Percentiles rank a stretch among this genome's conserved stretches.
Conservation (phyloP, 1,140 invertebrate species). For the Ruditapes philippinarum region DNA sequence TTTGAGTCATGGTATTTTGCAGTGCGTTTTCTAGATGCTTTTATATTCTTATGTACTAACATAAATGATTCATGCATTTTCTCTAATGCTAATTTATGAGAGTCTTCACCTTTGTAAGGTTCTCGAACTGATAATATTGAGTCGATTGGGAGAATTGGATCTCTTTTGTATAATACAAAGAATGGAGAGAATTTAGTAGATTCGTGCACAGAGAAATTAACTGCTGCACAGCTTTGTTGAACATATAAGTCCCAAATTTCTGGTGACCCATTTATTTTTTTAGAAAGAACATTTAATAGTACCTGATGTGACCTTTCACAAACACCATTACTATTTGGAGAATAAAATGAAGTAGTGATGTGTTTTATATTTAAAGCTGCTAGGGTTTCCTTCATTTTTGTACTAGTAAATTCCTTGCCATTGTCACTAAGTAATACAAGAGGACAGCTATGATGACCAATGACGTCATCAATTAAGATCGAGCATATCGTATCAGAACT, state of each 20-base stretch:
- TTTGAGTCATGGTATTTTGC: conserved; percentile 39
- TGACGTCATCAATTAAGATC: conserved; percentile 46
- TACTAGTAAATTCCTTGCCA: conserved; percentile 45
- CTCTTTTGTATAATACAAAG: conserved; percentile 54
- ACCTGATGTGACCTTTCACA: conserved; percentile 62
- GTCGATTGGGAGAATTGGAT: conserved; percentile 57
- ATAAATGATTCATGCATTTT: conserved; percentile 60
- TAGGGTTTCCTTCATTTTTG: conserved; percentile 36
- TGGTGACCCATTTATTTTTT: conserved; percentile 38
- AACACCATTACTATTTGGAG: conserved; percentile 29
- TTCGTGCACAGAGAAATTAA: conserved; percentile 46
- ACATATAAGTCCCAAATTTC: conserved; percentile 44
- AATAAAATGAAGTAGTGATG: conserved; percentile 49
- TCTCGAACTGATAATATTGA: conserved; percentile 51
- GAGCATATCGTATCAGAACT: conserved; percentile 21
- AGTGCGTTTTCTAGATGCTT: conserved; percentile 23
- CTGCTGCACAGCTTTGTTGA: conserved; percentile 53
- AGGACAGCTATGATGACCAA: not conserved
- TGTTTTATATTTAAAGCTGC: conserved; percentile 36
- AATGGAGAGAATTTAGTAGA: conserved; percentile 44
- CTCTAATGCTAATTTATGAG: conserved; percentile 48
- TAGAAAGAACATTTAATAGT: conserved; percentile 58
- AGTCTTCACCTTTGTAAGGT: conserved; percentile 57
- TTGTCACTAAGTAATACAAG: conserved; percentile 40
- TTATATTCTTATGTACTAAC: conserved; percentile 28